These are phyloP conservation scores for Plebejus anna DNA, from an alignment of 2,888 invertebrate genomes.

Conservation along the genomic window DNA sequence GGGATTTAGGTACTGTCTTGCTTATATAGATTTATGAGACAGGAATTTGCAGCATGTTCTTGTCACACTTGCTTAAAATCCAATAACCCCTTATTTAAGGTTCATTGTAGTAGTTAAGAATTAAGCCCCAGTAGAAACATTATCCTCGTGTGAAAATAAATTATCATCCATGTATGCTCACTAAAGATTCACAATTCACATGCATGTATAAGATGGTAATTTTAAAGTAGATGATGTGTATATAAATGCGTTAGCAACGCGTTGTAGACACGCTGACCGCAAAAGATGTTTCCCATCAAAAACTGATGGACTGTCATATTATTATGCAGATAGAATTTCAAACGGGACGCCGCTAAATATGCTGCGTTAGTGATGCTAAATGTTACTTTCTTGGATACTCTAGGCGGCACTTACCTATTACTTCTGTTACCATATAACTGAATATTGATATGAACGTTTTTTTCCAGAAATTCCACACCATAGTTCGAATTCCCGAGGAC, in stretches of 20 bases:
- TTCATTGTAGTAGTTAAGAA: too few species aligned
- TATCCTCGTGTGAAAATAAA: too few species aligned
- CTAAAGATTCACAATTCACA: too few species aligned
- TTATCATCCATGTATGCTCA: too few species aligned
- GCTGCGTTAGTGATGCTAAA: not conserved
- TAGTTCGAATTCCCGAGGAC: constrained; percentile 92
- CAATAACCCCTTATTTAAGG: too few species aligned
- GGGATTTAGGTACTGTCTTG: too few species aligned
- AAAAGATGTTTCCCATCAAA: constrained; percentile 3
- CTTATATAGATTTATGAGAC: too few species aligned
- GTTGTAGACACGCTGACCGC: not conserved
- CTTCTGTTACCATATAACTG: not conserved
- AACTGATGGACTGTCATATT: constrained; percentile 3
- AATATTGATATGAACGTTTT: not conserved
- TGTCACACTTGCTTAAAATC: too few species aligned
- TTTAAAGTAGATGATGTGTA: too few species aligned
- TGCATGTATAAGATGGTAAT: too few species aligned
- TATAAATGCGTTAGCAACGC: not conserved
- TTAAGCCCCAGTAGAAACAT: too few species aligned
- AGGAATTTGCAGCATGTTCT: too few species aligned
- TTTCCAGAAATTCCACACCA: constrained; percentile 89
- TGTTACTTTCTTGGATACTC: not conserved
- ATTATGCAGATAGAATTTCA: constrained; percentile 7
- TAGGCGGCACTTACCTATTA: not conserved
- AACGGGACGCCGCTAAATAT: not conserved